These are phyloP conservation scores for Ibycter americanus DNA, from an alignment of 2,797 vertebrate genomes.

Conservation along the genomic window DNA sequence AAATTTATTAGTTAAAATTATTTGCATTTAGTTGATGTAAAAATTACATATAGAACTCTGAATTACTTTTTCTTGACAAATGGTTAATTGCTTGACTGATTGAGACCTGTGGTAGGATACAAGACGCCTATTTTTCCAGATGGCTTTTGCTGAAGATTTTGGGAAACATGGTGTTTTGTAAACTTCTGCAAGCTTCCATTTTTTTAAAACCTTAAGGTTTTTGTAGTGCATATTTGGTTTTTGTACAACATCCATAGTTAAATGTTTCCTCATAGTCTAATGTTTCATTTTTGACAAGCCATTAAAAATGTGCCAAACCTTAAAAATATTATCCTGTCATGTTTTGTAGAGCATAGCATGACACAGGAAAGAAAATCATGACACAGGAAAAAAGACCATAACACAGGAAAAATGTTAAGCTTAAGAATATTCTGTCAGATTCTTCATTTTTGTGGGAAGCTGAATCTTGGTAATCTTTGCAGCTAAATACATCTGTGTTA, in stretches of 20 bases:
- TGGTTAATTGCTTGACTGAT: background rate
- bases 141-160: background rate
- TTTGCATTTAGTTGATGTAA: background rate
- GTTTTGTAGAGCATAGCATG: slow-evolving; percentile 50
- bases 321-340: slow-evolving; percentile 65
- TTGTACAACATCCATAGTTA: slow-evolving; percentile 55
- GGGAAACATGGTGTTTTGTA: background rate
- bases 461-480: slow-evolving; percentile 67
- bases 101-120: background rate
- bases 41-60: background rate
- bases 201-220: slow-evolving; percentile 31
- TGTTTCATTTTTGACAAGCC: slow-evolving; percentile 74
- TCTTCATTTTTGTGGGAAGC: slow-evolving; percentile 64
- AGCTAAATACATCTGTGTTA: slow-evolving; percentile 69
- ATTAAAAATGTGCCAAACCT: slow-evolving; percentile 74
- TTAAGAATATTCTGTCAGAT: slow-evolving; percentile 73
- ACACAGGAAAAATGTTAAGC: slow-evolving; percentile 54
- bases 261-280: slow-evolving; percentile 66
- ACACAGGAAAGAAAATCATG: slow-evolving; percentile 24
- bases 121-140: background rate
- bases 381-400: slow-evolving; percentile 25
- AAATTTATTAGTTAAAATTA: background rate
- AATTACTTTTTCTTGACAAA: background rate
- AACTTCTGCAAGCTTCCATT: background rate
- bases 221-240: slow-evolving; percentile 22